These are phyloP conservation scores for Euphonia xanthogaster DNA, from an alignment of 2,797 vertebrate species.

Conservation along the genomic window DNA sequence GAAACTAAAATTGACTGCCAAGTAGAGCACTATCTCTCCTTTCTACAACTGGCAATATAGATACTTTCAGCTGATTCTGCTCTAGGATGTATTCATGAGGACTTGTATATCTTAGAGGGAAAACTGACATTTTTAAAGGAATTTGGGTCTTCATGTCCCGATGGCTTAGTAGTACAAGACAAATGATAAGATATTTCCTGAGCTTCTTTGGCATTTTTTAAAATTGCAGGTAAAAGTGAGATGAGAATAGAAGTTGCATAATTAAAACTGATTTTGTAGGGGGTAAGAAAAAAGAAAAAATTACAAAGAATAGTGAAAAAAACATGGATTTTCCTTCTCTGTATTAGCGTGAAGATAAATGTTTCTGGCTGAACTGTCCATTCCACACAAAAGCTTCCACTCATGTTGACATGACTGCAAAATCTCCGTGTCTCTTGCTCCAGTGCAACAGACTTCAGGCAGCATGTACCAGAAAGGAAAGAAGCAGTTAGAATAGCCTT, in stretches of 20 bases:
- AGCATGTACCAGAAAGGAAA: background rate
- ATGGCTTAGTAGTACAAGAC: background rate
- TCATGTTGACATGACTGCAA: background rate
- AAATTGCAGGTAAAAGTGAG: background rate
- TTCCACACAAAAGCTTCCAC: background rate
- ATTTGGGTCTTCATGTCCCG: background rate
- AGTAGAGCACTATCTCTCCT: background rate
- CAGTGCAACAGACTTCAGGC: background rate
- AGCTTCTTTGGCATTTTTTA: background rate
- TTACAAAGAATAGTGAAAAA: background rate
- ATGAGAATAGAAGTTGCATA: background rate
- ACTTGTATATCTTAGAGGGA: background rate
- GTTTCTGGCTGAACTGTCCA: background rate
- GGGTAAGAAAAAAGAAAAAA: background rate
- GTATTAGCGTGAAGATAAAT: background rate
- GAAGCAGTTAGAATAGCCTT: background rate
- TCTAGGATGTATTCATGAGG: background rate
- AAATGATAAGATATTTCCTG: background rate
- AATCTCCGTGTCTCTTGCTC: background rate
- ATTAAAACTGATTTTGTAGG: background rate
- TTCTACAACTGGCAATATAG: background rate
- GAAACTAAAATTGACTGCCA: background rate
- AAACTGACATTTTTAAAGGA: background rate
- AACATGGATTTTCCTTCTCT: background rate
- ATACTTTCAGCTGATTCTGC: background rate